Percentiles rank a stretch among this genome's conserved stretches.
These are phyloP conservation scores for Macrobrachium nipponense DNA, from an alignment of 1,140 invertebrate genomes.

Conservation along the genomic window DNA sequence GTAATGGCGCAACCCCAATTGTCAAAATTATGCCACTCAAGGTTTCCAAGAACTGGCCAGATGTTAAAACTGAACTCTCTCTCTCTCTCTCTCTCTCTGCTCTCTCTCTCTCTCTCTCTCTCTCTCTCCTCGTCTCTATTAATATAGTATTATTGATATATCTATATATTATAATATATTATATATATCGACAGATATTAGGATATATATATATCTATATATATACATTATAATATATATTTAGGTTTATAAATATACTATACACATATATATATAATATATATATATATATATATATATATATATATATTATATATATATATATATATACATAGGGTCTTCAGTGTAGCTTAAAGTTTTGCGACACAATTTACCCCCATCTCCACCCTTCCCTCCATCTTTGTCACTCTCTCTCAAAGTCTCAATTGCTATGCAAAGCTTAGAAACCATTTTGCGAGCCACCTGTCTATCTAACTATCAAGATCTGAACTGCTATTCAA, in stretches of 20 bases:
- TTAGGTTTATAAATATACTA: not conserved
- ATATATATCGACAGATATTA: too few relatives aligned
- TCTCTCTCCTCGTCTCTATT: not conserved
- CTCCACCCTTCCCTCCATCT: not conserved
- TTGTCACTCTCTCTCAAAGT: not conserved
- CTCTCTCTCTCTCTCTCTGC: too few relatives aligned
- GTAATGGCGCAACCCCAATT: too few relatives aligned
- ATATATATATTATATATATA: not conserved
- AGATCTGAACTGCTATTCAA: not conserved
- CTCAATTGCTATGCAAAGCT: not conserved
- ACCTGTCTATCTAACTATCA: too few relatives aligned
- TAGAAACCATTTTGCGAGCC: not conserved
- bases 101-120: conserved; percentile 19
- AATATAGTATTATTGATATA: too few relatives aligned
- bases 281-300: not conserved
- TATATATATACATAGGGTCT: not conserved
- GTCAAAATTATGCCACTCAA: too few relatives aligned
- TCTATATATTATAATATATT: not conserved
- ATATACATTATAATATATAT: not conserved
- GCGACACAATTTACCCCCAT: not conserved
- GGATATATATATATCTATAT: not conserved
- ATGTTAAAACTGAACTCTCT: too few relatives aligned
- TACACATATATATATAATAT: not conserved
- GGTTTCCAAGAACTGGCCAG: too few relatives aligned
- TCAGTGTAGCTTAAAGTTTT: too few relatives aligned